These are phyloP conservation scores for Mylabris sibirica DNA, from an alignment of 2,888 invertebrate species.

Conservation along the genomic window DNA sequence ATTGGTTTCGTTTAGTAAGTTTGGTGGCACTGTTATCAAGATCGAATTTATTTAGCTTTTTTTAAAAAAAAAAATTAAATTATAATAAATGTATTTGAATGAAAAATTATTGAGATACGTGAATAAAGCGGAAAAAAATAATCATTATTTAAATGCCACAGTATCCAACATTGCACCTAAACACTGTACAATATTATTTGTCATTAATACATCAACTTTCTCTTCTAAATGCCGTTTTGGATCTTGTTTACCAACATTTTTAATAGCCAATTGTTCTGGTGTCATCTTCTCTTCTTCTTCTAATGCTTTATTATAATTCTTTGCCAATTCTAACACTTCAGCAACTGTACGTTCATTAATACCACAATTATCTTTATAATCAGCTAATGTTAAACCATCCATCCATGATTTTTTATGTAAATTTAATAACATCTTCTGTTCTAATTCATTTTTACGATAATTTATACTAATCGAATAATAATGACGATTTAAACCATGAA, in stretches of 20 bases:
- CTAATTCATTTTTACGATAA: conserved; percentile 97
- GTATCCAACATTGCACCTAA: conserved; percentile 96
- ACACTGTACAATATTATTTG: conserved; percentile 97
- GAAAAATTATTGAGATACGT: background rate
- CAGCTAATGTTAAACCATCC: conserved; percentile 90
- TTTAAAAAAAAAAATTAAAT: too few relatives aligned
- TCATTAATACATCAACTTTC: conserved; percentile 96
- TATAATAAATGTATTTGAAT: too few relatives aligned
- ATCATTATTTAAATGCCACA: conserved; percentile 80
- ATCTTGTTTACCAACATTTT: conserved; percentile 99
- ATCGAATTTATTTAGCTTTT: too few relatives aligned
- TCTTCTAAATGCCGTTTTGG: conserved; percentile 99
- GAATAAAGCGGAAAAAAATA: conserved; percentile 6
- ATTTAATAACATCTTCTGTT: conserved; percentile 99
- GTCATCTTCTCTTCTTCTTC: conserved; percentile 99
- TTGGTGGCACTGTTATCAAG: too few relatives aligned
- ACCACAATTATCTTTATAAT: conserved; percentile 92
- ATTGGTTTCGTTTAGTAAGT: too few relatives aligned
- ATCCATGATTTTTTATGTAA: conserved; percentile 99
- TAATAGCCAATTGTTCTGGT: conserved; percentile 97
- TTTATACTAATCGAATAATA: conserved; percentile 99
- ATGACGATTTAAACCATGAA: conserved; percentile 97
- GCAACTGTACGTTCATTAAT: conserved; percentile 94
- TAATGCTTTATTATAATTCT: conserved; percentile 88
- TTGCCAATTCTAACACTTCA: conserved; percentile 96